These are phyloP conservation scores for Conus betulinus DNA, from an alignment of 1,140 invertebrate genomes.

Conservation along the genomic window DNA sequence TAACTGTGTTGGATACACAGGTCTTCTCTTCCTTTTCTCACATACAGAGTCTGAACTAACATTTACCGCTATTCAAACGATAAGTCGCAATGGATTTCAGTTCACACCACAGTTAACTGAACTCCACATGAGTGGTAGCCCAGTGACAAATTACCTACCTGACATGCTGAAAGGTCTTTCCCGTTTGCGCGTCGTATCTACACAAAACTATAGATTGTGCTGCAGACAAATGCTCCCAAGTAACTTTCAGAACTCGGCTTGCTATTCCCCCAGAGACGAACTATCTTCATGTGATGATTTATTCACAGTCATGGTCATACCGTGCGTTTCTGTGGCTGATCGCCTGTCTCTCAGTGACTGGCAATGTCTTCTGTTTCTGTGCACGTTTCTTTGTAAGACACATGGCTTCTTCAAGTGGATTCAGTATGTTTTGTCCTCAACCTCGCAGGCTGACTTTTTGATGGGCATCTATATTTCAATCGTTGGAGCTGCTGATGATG, in stretches of 20 bases:
- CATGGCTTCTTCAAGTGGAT: neutral
- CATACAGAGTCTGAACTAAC: too few relatives aligned
- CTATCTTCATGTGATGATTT: conserved; percentile 50
- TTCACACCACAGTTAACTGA: too few relatives aligned
- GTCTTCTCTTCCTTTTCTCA: too few relatives aligned
- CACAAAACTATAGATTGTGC: conserved; percentile 34
- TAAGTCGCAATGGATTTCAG: too few relatives aligned
- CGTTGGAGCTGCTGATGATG: conserved; percentile 39
- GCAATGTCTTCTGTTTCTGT: conserved; percentile 46
- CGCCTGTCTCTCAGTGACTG: conserved; percentile 45
- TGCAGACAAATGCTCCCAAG: conserved; percentile 41
- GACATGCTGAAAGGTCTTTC: too few relatives aligned
- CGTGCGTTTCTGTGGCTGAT: conserved; percentile 45
- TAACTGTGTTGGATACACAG: too few relatives aligned
- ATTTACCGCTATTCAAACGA: too few relatives aligned
- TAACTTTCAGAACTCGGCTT: neutral
- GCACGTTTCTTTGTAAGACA: neutral
- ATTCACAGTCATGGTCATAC: conserved; percentile 27
- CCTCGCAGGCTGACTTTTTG: conserved; percentile 39
- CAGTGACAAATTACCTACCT: too few relatives aligned
- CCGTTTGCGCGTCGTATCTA: too few relatives aligned
- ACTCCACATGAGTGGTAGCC: too few relatives aligned
- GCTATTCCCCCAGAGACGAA: conserved; percentile 35
- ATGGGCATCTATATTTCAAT: conserved; percentile 39
- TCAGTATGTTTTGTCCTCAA: conserved; percentile 56